Percentiles rank a stretch among this genome's conserved stretches.
Evolutionary conservation across 2,888 invertebrate species (phyloP).

Genomic region (Antheraea assamensis): DNA sequence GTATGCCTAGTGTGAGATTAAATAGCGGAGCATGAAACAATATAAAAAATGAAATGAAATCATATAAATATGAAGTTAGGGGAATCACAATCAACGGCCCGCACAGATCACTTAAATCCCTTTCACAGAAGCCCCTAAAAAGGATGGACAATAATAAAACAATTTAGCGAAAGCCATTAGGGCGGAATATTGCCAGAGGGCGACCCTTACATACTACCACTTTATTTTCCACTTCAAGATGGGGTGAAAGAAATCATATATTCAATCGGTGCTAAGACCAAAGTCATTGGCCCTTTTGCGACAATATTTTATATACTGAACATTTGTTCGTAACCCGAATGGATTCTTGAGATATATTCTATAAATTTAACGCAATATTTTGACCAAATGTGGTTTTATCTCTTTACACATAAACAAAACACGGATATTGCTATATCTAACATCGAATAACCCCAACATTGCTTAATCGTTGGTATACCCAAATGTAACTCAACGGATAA

Average conservation of each 20-base stretch:
- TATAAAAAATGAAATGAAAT: neutral
- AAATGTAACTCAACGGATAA: too few relatives aligned
- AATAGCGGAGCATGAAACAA: too few relatives aligned
- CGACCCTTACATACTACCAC: slow-evolving; percentile 11
- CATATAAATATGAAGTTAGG: neutral
- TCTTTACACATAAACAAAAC: neutral
- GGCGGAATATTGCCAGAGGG: slow-evolving; percentile 16
- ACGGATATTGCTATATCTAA: too few relatives aligned
- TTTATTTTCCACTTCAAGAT: slow-evolving; percentile 8
- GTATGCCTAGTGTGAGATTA: too few relatives aligned
- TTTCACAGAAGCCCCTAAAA: neutral
- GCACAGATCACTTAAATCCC: slow-evolving; percentile 6
- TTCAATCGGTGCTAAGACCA: neutral
- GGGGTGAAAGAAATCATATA: neutral
- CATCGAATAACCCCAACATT: too few relatives aligned
- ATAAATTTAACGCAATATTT: neutral
- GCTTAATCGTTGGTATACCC: too few relatives aligned
- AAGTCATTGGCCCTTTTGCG: neutral
- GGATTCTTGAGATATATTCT: neutral
- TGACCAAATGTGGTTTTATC: neutral
- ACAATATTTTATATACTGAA: neutral
- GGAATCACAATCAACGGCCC: neutral
- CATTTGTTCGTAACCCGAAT: neutral
- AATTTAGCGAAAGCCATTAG: slow-evolving; percentile 23
- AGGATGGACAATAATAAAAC: slow-evolving; percentile 19